These are phyloP conservation scores for Sthenelais limicola DNA, from an alignment of 2,888 invertebrate genomes.

Conservation along the genomic window DNA sequence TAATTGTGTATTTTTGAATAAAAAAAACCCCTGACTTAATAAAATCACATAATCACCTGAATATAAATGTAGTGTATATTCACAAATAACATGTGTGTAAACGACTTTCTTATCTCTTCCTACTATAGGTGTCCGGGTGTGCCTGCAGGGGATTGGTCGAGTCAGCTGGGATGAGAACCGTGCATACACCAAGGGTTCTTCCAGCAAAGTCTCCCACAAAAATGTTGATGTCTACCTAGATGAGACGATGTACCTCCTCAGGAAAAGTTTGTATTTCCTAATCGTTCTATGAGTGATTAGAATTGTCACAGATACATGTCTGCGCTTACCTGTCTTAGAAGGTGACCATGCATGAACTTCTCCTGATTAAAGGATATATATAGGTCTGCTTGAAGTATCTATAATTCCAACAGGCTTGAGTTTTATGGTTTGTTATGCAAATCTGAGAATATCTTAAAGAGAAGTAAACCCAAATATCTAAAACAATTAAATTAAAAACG, in stretches of 20 bases:
- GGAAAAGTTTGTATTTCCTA: slow-evolving; percentile 42
- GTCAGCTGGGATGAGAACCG: slow-evolving; percentile 51
- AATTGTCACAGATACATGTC: too few relatives aligned
- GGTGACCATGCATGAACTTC: too few relatives aligned
- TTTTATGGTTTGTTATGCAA: too few relatives aligned
- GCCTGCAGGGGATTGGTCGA: slow-evolving; percentile 45
- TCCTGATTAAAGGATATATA: neutral
- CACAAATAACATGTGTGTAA: neutral
- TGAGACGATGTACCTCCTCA: slow-evolving; percentile 44
- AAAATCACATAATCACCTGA: too few relatives aligned
- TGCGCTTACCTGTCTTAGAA: too few relatives aligned
- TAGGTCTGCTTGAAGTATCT: too few relatives aligned
- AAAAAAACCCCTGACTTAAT: too few relatives aligned
- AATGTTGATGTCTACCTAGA: slow-evolving; percentile 49
- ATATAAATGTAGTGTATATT: too few relatives aligned
- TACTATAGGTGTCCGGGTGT: slow-evolving; percentile 45
- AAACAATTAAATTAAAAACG: neutral
- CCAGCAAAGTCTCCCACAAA: slow-evolving; percentile 50
- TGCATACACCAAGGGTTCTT: slow-evolving; percentile 51
- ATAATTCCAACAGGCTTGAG: too few relatives aligned
- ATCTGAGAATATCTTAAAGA: neutral
- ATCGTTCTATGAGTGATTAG: too few relatives aligned
- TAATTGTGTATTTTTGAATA: too few relatives aligned
- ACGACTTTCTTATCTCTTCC: neutral
- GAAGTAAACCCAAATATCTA: neutral